These are phyloP conservation scores for Halisarca cf. caerulea DNA, from an alignment of 37 sponge, comb jelly and placozoan species.

Conservation along the genomic window DNA sequence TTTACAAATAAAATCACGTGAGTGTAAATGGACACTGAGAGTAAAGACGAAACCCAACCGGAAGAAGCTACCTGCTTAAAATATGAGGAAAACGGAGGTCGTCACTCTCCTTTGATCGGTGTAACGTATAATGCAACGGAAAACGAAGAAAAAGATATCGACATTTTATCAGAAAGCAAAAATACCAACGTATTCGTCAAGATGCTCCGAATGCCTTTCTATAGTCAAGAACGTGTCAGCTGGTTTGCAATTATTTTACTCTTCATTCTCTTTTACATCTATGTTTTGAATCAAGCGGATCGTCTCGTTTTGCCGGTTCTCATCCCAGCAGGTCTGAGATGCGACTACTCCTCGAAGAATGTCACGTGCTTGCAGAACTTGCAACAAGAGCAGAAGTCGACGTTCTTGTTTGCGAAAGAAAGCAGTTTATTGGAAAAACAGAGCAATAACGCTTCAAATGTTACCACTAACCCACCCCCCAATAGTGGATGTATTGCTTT, in stretches of 20 bases:
- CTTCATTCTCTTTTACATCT: conserved; percentile 59
- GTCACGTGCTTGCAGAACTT: not conserved
- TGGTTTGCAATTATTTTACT: conserved; percentile 66
- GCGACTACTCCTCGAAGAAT: not conserved
- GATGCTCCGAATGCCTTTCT: conserved; percentile 23
- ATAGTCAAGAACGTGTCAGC: conserved; percentile 40
- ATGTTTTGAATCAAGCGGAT: conserved; percentile 89
- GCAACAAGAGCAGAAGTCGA: too few species aligned
- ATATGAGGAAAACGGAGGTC: too few species aligned
- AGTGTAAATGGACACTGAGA: too few species aligned
- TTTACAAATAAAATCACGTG: too few species aligned
- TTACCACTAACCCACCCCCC: not conserved
- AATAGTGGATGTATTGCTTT: conserved; percentile 65
- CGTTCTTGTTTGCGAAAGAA: not conserved
- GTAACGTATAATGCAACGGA: too few species aligned
- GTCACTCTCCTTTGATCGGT: too few species aligned
- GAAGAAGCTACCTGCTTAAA: too few species aligned
- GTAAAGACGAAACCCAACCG: too few species aligned
- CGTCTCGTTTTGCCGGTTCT: conserved; percentile 79
- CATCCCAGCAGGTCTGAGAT: conserved; percentile 79
- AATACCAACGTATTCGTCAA: too few species aligned
- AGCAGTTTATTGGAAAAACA: not conserved
- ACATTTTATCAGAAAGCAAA: too few species aligned
- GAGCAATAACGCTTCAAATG: not conserved
- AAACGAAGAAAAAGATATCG: too few species aligned